These are phyloP conservation scores for Orthosia incerta DNA, from an alignment of 2,888 invertebrate genomes.

Conservation along the genomic window DNA sequence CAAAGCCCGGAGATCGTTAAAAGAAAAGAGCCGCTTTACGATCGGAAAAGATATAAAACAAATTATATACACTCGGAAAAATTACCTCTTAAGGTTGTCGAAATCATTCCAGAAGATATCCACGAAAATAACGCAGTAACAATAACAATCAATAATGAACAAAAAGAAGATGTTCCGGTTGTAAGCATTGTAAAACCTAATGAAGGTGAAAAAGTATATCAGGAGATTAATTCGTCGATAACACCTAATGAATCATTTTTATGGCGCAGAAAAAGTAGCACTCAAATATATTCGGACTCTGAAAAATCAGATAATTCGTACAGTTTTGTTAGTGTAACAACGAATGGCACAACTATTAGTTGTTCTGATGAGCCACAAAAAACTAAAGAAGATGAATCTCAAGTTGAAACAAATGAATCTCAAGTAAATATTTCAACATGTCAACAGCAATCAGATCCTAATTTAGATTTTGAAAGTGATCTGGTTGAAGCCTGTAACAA, in stretches of 20 bases:
- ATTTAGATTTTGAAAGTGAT: slow-evolving; percentile 86
- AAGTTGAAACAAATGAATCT: slow-evolving; percentile 73
- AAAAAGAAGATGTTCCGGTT: slow-evolving; percentile 45
- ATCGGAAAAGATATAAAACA: slow-evolving; percentile 86
- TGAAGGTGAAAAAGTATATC: slow-evolving; percentile 71
- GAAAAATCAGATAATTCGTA: slow-evolving; percentile 84
- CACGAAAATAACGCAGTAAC: slow-evolving; percentile 72
- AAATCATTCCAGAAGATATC: slow-evolving; percentile 87
- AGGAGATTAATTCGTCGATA: slow-evolving; percentile 82
- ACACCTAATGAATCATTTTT: slow-evolving; percentile 93
- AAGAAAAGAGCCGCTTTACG: slow-evolving; percentile 85
- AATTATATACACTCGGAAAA: slow-evolving; percentile 88
- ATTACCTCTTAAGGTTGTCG: slow-evolving; percentile 84
- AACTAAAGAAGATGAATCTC: slow-evolving; percentile 78
- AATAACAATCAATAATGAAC: slow-evolving; percentile 53
- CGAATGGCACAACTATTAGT: slow-evolving; percentile 74
- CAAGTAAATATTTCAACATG: slow-evolving; percentile 69
- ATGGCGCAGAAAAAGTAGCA: slow-evolving; percentile 90
- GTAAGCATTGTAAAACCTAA: slow-evolving; percentile 54
- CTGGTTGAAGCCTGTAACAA: slow-evolving; percentile 87
- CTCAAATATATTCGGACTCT: slow-evolving; percentile 84
- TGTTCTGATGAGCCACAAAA: slow-evolving; percentile 71
- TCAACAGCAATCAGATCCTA: slow-evolving; percentile 73
- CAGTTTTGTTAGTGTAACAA: slow-evolving; percentile 79
- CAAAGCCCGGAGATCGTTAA: slow-evolving; percentile 67